Percentiles rank a stretch among this genome's conserved stretches.
Conservation (phyloP, 2,113 vertebrate genomes). For the Oostethus manadensis region DNA sequence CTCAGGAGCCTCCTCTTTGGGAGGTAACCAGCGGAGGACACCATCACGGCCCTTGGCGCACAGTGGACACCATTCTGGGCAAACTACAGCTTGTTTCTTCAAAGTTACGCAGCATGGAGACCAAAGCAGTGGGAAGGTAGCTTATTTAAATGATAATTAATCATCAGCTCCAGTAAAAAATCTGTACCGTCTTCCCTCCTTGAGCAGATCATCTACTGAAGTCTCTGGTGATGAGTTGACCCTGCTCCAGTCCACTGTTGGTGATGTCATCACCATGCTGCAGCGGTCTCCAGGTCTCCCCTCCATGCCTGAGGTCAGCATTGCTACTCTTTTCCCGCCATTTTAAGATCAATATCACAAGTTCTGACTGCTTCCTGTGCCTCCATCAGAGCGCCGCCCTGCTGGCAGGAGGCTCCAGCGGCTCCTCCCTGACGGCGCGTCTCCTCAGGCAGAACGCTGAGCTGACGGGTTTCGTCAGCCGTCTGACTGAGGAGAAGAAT, state of each 20-base stretch:
- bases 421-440: conserved; percentile 79
- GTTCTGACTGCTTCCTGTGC: not conserved
- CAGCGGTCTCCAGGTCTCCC: conserved; percentile 69
- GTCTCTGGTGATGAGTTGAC: conserved; percentile 76
- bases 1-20: conserved; percentile 25
- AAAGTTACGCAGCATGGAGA: conserved; percentile 74
- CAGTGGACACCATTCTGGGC: conserved; percentile 71
- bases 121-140: conserved; percentile 76
- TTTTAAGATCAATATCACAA: not conserved
- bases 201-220: conserved; percentile 74
- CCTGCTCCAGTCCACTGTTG: conserved; percentile 77
- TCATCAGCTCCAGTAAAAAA: no score
- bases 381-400: conserved; percentile 55
- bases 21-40: conserved; percentile 40
- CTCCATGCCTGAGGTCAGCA: conserved; percentile 71
- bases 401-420: conserved; percentile 64
- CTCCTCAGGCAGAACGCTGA: conserved; percentile 91
- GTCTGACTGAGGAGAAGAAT: conserved; percentile 92
- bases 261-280: conserved; percentile 79
- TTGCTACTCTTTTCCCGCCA: not conserved
- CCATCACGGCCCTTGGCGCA: conserved; percentile 60
- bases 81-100: conserved; percentile 76
- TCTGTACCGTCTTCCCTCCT: not conserved
- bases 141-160: no score
- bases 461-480: conserved; percentile 87